These are phyloP conservation scores for Charaxes varanes DNA, from an alignment of 1,140 invertebrate species.

Conservation along the genomic window DNA sequence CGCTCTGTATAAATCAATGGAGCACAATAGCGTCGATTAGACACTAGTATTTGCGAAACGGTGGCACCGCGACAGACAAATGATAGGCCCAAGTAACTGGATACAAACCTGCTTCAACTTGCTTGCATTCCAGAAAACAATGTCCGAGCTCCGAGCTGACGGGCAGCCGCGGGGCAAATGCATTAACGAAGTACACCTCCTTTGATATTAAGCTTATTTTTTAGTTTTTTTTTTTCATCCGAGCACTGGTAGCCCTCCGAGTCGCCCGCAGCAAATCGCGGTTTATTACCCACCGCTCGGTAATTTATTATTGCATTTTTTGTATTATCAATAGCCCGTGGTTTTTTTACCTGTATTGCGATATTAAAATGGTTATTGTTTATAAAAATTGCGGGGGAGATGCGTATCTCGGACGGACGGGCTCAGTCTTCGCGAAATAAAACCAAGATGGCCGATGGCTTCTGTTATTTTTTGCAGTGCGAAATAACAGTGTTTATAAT, in stretches of 20 bases:
- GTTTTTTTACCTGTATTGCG: slow-evolving; percentile 56
- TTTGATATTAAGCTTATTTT: slow-evolving; percentile 69
- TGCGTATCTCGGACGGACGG: slow-evolving; percentile 38
- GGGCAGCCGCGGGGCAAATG: slow-evolving; percentile 62
- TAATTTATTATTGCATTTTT: slow-evolving; percentile 73
- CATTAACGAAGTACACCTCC: slow-evolving; percentile 68
- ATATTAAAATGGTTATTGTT: slow-evolving; percentile 72
- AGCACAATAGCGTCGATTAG: no score
- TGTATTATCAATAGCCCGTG: slow-evolving; percentile 69
- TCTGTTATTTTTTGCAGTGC: slow-evolving; percentile 10
- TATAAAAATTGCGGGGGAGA: slow-evolving; percentile 62
- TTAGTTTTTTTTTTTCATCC: slow-evolving; percentile 53
- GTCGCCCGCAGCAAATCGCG: slow-evolving; percentile 68
- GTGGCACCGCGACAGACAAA: no score
- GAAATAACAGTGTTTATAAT: not conserved
- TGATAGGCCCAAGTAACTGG: no score
- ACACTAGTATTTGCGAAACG: no score
- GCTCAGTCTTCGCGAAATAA: slow-evolving; percentile 15
- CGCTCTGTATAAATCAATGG: no score
- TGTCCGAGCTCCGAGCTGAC: slow-evolving; percentile 61
- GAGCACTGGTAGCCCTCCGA: slow-evolving; percentile 59
- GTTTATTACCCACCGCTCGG: slow-evolving; percentile 62
- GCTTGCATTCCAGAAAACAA: slow-evolving; percentile 68
- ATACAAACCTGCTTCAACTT: slow-evolving; percentile 30
- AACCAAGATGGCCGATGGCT: slow-evolving; percentile 13